Base-by-base conservation (phyloP, 2,888 invertebrate species). In the Orchestes rusci region DNA sequence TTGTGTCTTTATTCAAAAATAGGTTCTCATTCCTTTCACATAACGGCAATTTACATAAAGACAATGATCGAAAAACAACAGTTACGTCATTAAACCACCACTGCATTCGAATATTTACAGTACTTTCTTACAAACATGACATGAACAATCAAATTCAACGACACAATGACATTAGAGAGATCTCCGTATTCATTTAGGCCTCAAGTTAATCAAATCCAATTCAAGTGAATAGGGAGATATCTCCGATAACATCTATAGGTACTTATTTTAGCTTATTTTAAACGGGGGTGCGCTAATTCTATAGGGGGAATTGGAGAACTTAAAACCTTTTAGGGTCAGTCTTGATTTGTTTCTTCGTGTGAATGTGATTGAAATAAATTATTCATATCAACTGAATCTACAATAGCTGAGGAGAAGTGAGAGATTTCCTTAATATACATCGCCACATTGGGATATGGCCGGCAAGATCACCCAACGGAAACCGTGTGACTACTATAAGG, bases 1-100 rank as follows among this genome's bases (percentile, higher is more conserved):
- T 66, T 65, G 65, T 66, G 60, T 57, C 61, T 63, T 48, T 48
- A 40, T 43, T 46, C 40, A 48, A 51, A 48, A 48, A 51, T 50
- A 50, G 43, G 39, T 43, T 38, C 13, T 39, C 29, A 35, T 34
- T 32, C 30, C 39, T 17, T 39, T 45, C 29, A 17, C 32, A 37
- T 41, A 45, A 44, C 44, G 44, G 48, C 42, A 28, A 30, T 45
- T 41, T 45, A 45, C 45, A 36, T 37, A 45, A 31, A 31, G 16
- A 32, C 32, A 32, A 16, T 32, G 32, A 16, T 32, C 32, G 10
- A 32, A 32, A 32, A 32, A 16, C 16, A 23, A 10, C 23, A 23
- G 23, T 5, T 23, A 10, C 10, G 23, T 7, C 10, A 10, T 23
- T 16, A 16, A 15, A n/a, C 12, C 4, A 4, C 16, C 20, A 35